Percentiles rank a stretch among this genome's conserved stretches.
Conservation (phyloP, 2,113 vertebrate genomes). For the Cisticola juncidis region DNA sequence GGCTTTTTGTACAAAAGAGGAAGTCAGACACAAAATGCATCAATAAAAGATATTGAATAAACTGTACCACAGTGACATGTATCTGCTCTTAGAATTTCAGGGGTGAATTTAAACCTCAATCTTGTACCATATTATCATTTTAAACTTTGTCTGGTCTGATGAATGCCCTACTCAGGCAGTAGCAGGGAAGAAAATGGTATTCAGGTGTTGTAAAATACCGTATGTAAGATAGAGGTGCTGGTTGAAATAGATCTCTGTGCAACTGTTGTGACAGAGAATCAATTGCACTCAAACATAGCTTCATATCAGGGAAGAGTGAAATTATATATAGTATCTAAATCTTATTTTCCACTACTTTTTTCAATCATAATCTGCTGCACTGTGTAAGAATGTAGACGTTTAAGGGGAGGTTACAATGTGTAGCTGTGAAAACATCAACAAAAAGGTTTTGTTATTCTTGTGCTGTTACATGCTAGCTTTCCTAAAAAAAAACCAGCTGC, state of each 20-base stretch:
- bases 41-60: background rate
- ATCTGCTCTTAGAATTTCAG: background rate
- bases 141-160: background rate
- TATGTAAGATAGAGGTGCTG: background rate
- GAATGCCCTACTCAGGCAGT: background rate
- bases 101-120: background rate
- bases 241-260: background rate
- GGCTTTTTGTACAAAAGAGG: background rate
- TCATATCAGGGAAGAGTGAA: background rate
- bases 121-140: background rate
- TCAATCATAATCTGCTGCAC: background rate
- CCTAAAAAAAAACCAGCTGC: background rate
- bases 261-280: background rate
- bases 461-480: background rate
- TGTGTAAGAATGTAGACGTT: background rate
- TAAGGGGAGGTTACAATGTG: background rate
- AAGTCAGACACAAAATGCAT: background rate
- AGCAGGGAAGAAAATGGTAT: background rate
- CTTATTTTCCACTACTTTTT: background rate
- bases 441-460: background rate
- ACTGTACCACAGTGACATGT: background rate
- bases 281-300: background rate
- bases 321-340: background rate
- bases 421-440: background rate
- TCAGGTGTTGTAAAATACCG: background rate